Base-by-base conservation (phyloP, 2,888 invertebrate genomes). In the Himalopsyche kuldschensis region DNA sequence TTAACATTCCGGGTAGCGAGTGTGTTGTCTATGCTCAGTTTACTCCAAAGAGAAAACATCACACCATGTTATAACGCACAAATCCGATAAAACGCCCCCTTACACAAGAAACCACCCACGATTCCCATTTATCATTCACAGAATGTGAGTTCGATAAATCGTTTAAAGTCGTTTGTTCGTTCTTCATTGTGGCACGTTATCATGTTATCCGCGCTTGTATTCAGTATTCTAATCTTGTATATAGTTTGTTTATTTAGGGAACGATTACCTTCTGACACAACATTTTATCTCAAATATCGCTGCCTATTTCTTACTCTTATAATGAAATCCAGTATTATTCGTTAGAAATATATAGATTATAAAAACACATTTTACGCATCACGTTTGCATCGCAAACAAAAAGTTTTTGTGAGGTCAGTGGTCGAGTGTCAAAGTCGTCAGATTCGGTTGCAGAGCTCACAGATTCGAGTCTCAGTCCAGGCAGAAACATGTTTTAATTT, bases 141-240 rank as follows among this genome's bases (percentile, higher is more conserved):
- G 63, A 82, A 84, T 84, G 84, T 78, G 82, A 82, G 75, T 82
- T 78, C 82, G 75, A 84, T 84, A 84, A 84, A 84, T 84, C 82
- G 55, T 81, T 31, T 31, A 78, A 77, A 81, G 78, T 78, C 80
- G 81, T 83, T 80, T 81, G 81, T 83, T 83, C 76, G 79, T 79
- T 79, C 78, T 75, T 79, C 75, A 20, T 55, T 76, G 55, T 79
- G 55, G 79, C 79, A 76, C 78, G 75, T 77, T 82, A 82, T 55
- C 55, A 55, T 55, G 55, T 55, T 55, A 55, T 55, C 55, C 55
- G 24, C 3, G 75, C 55, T 55, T 55, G 55, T 55, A 55, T 55
- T 55, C 55, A 55, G 55, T 55, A 55, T 55, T 55, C 55, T 75
- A 30, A 31, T 75, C 75, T 75, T 75, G 75, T 32, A 30, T 30